Conservation (phyloP, 37 sponge, comb jelly and placozoan species). For the Spongilla lacustris region DNA sequence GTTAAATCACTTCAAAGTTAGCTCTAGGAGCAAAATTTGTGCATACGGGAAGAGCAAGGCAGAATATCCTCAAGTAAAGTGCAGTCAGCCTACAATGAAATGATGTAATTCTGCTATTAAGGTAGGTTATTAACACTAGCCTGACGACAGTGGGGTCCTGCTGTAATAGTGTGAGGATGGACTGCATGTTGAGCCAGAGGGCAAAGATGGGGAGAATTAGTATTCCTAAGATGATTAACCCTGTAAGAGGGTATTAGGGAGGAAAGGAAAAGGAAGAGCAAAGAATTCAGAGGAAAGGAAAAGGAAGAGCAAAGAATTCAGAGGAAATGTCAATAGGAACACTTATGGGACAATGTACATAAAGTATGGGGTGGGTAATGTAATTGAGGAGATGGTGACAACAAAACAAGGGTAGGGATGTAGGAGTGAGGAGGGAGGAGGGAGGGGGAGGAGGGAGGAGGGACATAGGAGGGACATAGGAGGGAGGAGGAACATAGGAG, state of each 20-base stretch:
- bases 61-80: not conserved
- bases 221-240: not conserved
- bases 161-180: not conserved
- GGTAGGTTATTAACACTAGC: not conserved
- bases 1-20: not conserved
- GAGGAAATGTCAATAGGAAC: too few relatives aligned
- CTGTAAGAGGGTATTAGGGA: not conserved
- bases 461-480: not conserved
- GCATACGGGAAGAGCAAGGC: not conserved
- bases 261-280: not conserved
- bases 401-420: not conserved
- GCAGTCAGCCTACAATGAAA: not conserved
- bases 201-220: not conserved
- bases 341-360: not conserved
- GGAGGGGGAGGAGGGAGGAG: not conserved
- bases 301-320: too few relatives aligned
- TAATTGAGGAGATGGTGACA: not conserved
- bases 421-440: not conserved
- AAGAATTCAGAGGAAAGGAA: too few relatives aligned
- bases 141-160: not conserved
- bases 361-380: not conserved
- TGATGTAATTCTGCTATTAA: not conserved
- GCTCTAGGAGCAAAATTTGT: too few relatives aligned
- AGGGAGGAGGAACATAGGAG: slow-evolving; percentile 5
- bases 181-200: slow-evolving; percentile 14